A percentile compares a stretch with the other conserved stretches of the same genome.
phyloP scores from a whole-genome alignment of 2,888 invertebrate genomes.

The Pantelozetes paolii region DNA sequence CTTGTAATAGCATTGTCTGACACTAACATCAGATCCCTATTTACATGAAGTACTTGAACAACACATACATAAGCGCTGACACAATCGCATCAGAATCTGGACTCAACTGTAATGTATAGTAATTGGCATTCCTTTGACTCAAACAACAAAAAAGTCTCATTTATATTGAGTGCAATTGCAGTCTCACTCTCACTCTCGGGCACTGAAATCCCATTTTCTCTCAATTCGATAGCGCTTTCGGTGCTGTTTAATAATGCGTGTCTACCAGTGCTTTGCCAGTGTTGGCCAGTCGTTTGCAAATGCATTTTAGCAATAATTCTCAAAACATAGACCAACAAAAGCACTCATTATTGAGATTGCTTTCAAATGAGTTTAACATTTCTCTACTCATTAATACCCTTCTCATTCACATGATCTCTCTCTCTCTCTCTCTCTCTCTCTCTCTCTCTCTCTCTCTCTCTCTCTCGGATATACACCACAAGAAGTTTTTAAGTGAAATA shows the following conservation, averaged over 20 bases:
- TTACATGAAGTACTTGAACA: not conserved
- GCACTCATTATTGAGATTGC: not conserved
- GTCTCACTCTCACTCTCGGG: slow-evolving; percentile 7
- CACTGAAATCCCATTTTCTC: slow-evolving; percentile 4
- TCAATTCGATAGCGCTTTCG: slow-evolving; percentile 11
- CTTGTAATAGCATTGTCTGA: not conserved
- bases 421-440: too few species aligned
- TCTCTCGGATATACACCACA: not conserved
- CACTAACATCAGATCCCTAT: not conserved
- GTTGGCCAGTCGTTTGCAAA: slow-evolving; percentile 30
- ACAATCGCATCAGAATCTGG: slow-evolving; percentile 29
- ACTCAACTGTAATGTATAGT: slow-evolving; percentile 6
- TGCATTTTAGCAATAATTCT: slow-evolving; percentile 31
- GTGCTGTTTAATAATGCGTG: slow-evolving; percentile 33
- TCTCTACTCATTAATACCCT: not conserved
- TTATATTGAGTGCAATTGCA: slow-evolving; percentile 26
- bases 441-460: too few species aligned
- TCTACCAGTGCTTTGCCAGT: not conserved
- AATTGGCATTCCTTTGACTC: slow-evolving; percentile 17
- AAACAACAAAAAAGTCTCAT: slow-evolving; percentile 10
- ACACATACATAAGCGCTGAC: slow-evolving; percentile 16
- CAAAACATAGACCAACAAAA: slow-evolving; percentile 11
- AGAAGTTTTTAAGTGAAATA: not conserved
- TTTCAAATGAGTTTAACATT: not conserved
- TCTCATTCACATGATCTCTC: not conserved